phyloP scores from a whole-genome alignment of 2,113 vertebrate species.

The Sapayoa aenigma region DNA sequence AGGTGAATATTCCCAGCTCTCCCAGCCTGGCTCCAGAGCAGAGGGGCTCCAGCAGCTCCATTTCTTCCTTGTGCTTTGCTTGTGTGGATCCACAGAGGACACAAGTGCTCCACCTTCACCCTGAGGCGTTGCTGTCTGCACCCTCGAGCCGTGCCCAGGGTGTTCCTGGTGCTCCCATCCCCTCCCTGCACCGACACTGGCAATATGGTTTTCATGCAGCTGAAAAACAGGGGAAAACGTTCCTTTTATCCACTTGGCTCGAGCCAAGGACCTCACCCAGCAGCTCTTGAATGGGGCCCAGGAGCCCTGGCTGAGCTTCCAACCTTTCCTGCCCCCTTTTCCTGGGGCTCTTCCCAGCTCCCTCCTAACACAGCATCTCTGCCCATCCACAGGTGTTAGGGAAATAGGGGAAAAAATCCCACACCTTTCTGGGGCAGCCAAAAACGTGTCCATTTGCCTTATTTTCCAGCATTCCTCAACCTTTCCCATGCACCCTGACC shows the following conservation, averaged over 20 bases:
- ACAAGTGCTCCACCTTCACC: not conserved
- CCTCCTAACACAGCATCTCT: not conserved
- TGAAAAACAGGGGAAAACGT: not conserved
- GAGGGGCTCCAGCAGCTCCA: not conserved
- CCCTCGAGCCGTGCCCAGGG: not conserved
- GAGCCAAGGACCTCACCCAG: not conserved
- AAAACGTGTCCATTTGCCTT: not conserved
- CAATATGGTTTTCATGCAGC: not conserved
- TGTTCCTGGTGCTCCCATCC: not conserved
- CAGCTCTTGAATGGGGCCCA: not conserved
- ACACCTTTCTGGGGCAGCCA: not conserved
- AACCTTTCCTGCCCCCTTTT: not conserved
- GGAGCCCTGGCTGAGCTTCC: not conserved
- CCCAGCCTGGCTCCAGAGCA: not conserved
- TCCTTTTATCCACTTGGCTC: not conserved
- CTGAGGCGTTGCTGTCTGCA: not conserved
- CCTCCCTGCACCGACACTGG: fast-evolving
- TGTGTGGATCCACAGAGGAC: not conserved
- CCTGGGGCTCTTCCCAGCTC: not conserved
- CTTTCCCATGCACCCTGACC: not conserved
- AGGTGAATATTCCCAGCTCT: not conserved
- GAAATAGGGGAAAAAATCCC: not conserved
- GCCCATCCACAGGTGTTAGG: slow-evolving; percentile 19
- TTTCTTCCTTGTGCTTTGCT: not conserved
- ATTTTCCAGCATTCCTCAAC: not conserved